These are phyloP conservation scores for Pentamera pediparva DNA, from an alignment of 53 echinoderm and acorn worm genomes.

Conservation along the genomic window DNA sequence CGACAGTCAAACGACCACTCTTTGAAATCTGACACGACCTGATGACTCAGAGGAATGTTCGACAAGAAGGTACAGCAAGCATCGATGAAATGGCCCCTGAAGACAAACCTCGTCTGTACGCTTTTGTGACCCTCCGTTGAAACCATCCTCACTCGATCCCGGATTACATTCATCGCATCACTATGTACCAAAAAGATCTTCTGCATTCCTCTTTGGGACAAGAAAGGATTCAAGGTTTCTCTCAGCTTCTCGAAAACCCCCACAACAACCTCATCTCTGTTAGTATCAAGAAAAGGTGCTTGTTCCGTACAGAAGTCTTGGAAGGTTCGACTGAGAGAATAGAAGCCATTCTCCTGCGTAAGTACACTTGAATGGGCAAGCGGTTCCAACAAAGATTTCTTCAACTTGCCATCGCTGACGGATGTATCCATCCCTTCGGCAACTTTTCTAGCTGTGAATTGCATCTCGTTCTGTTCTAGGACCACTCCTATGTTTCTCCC, in stretches of 20 bases:
- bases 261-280: not conserved
- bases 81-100: not conserved
- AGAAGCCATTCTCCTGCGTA: conserved; percentile 2
- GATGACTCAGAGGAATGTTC: not conserved
- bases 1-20: not conserved
- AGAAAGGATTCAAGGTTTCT: not conserved
- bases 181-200: not conserved
- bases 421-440: not conserved
- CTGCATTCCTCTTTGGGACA: not conserved
- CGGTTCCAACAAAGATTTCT: not conserved
- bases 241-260: not conserved
- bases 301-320: not conserved
- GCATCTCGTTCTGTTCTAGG: not conserved
- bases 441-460: not conserved
- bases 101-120: not conserved
- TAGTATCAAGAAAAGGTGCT: not conserved
- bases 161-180: not conserved
- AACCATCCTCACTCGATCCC: not conserved
- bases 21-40: not conserved
- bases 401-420: not conserved
- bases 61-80: not conserved
- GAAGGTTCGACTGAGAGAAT: conserved; percentile 2
- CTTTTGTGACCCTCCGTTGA: not conserved
- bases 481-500: not conserved
- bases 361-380: not conserved